Evolutionary conservation across 2,797 vertebrate species (phyloP).

Genomic region (Pitangus sulphuratus): DNA sequence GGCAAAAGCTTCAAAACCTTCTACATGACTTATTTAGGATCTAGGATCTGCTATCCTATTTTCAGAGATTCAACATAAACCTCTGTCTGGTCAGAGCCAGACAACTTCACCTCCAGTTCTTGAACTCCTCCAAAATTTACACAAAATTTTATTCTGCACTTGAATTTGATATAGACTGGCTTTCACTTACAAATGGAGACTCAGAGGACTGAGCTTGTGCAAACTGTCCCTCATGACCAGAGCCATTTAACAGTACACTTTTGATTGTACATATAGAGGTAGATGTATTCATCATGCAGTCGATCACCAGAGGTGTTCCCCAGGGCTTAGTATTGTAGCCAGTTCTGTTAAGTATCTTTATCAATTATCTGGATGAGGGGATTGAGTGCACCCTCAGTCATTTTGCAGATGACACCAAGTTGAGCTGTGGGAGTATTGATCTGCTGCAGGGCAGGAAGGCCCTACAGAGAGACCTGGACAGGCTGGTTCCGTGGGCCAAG

Average conservation of each 20-base stretch:
- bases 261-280: background rate
- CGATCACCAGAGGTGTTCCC: accelerated
- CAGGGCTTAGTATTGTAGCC: accelerated
- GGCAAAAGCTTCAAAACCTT: background rate
- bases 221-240: background rate
- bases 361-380: accelerated
- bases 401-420: background rate
- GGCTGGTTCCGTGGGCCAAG: accelerated
- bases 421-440: accelerated
- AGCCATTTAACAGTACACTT: background rate
- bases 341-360: background rate
- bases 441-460: background rate
- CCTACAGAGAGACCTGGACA: background rate
- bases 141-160: background rate
- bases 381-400: background rate
- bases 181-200: background rate
- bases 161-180: background rate
- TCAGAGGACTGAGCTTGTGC: background rate
- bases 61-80: background rate
- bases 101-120: background rate
- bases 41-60: background rate
- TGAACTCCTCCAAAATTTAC: background rate
- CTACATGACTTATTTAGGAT: background rate
- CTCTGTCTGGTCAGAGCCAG: background rate
- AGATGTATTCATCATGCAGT: background rate